Evolutionary conservation across 1,140 invertebrate species (phyloP).

Genomic region (Cepaea nemoralis): DNA sequence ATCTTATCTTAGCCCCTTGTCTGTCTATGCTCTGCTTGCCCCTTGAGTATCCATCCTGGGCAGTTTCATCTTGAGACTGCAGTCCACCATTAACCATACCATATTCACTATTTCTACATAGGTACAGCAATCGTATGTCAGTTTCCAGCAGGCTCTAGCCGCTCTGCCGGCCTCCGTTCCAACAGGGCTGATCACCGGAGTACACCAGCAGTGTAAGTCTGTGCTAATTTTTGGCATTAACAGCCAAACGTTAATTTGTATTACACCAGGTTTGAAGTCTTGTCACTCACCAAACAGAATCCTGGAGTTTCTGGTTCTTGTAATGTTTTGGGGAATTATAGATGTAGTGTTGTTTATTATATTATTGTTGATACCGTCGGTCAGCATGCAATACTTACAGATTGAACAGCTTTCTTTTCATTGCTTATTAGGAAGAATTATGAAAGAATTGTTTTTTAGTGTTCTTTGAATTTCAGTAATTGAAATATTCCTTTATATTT

Average conservation of each 20-base stretch:
- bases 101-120: constrained; percentile 59
- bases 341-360: not conserved
- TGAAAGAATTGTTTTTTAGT: too few species aligned
- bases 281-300: constrained; percentile 19
- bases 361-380: not conserved
- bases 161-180: constrained; percentile 61
- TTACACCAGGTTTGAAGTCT: constrained; percentile 37
- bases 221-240: constrained; percentile 42
- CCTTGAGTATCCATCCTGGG: constrained; percentile 19
- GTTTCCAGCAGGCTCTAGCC: constrained; percentile 75
- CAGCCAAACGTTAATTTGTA: not conserved
- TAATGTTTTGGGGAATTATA: not conserved
- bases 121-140: constrained; percentile 80
- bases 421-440: not conserved
- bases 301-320: not conserved
- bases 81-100: constrained; percentile 30
- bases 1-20: not conserved
- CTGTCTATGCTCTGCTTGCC: not conserved
- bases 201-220: constrained; percentile 69
- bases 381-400: not conserved
- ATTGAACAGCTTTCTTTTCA: not conserved
- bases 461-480: too few species aligned
- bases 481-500: too few species aligned
- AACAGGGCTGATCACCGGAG: constrained; percentile 60
- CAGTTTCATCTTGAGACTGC: constrained; percentile 8